Evolutionary conservation across 30 jellyfish, hydroid and myxozoan genomes (phyloP).

Genomic region (Clytia hemisphaerica): DNA sequence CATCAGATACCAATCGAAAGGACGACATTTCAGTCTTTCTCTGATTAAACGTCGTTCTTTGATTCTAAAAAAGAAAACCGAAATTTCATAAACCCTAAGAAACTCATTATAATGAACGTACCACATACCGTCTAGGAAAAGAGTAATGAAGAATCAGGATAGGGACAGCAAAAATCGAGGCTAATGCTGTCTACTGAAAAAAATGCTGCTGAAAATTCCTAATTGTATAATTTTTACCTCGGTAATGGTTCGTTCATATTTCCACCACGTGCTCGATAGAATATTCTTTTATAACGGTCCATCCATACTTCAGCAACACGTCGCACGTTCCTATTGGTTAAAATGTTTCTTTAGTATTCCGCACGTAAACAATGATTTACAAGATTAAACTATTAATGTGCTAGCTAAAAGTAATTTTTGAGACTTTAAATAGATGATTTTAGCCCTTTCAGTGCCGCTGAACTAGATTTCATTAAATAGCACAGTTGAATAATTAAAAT

Average conservation of each 20-base stretch:
- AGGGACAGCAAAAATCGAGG: not conserved
- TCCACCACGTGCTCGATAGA: conserved; percentile 59
- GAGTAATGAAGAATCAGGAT: not conserved
- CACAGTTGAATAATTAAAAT: too few species aligned
- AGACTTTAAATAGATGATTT: too few species aligned
- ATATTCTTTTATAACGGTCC: conserved; percentile 56
- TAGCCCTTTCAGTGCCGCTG: too few species aligned
- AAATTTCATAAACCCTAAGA: not conserved
- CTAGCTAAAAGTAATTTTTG: too few species aligned
- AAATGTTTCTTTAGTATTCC: not conserved
- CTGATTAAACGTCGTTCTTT: conserved; percentile 37
- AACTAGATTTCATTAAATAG: too few species aligned
- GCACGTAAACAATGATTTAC: not conserved
- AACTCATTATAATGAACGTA: not conserved
- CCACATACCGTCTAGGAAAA: not conserved
- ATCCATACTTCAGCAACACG: conserved; percentile 90
- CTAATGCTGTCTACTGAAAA: not conserved
- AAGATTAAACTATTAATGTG: too few species aligned
- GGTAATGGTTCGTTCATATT: too few species aligned
- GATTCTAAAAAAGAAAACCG: conserved; percentile 25
- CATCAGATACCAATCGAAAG: conserved; percentile 64
- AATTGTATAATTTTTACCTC: too few species aligned
- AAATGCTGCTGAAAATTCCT: not conserved
- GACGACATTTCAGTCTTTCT: conserved; percentile 41
- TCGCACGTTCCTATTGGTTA: conserved; percentile 43